phyloP scores from a whole-genome alignment of 2,113 vertebrate species.

The Cryptoleucopteryx plumbea region DNA sequence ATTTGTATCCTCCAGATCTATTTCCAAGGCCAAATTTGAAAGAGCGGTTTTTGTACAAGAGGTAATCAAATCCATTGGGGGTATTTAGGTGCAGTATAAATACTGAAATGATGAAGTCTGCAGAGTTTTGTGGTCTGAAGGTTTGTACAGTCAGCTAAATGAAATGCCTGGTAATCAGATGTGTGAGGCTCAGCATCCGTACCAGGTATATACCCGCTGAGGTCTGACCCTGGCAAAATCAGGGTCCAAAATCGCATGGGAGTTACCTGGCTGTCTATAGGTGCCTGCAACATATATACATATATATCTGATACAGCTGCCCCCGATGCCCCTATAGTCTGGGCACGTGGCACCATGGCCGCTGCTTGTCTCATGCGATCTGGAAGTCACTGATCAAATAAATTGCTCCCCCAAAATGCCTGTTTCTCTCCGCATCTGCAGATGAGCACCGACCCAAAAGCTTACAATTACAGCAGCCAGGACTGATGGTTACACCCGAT shows the following conservation, averaged over 20 bases:
- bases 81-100: not conserved
- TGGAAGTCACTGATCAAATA: not conserved
- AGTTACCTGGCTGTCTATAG: not conserved
- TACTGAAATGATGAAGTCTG: not conserved
- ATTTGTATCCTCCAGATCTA: not conserved
- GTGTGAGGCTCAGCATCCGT: not conserved
- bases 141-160: not conserved
- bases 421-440: not conserved
- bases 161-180: not conserved
- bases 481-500: not conserved
- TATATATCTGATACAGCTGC: accelerated
- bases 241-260: accelerated
- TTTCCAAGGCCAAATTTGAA: not conserved
- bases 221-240: not conserved
- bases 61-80: not conserved
- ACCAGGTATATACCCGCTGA: not conserved
- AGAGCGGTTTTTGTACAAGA: not conserved
- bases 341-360: not conserved
- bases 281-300: not conserved
- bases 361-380: not conserved
- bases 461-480: not conserved
- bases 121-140: not conserved
- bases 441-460: not conserved
- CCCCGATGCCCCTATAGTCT: accelerated
- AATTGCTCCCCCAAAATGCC: not conserved